phyloP scores from a whole-genome alignment of 2,797 vertebrate species.

The Dryobates pubescens region DNA sequence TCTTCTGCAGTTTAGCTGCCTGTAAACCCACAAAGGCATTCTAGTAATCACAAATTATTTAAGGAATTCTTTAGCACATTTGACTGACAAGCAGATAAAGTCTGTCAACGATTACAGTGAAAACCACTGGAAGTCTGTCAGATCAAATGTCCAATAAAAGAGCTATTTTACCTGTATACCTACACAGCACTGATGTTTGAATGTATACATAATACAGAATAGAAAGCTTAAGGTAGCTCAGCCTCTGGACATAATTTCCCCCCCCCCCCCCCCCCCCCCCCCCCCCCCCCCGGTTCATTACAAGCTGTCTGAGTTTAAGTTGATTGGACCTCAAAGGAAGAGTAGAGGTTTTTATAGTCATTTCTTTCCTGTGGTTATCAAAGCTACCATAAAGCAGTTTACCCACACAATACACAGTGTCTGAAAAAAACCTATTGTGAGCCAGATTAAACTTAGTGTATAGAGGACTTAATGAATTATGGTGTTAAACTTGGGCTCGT shows the following conservation, averaged over 20 bases:
- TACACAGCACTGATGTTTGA: slow-evolving; percentile 27
- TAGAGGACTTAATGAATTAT: slow-evolving; percentile 58
- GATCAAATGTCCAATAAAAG: slow-evolving; percentile 15
- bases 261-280: too few relatives aligned
- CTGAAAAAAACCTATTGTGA: not conserved
- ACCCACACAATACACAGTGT: slow-evolving; percentile 9
- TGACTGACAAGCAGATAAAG: slow-evolving; percentile 50
- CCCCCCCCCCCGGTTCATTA: slow-evolving; percentile 31
- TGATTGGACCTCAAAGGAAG: slow-evolving; percentile 55
- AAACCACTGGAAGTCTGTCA: slow-evolving; percentile 43
- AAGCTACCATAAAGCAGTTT: slow-evolving; percentile 59
- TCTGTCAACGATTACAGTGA: slow-evolving; percentile 44
- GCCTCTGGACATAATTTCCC: slow-evolving; percentile 25
- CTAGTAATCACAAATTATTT: slow-evolving; percentile 39
- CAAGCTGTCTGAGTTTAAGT: slow-evolving; percentile 43
- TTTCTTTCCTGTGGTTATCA: slow-evolving; percentile 47
- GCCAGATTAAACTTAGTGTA: slow-evolving; percentile 46
- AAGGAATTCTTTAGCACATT: slow-evolving; percentile 56
- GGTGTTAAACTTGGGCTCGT: slow-evolving; percentile 42
- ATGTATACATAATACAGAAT: not conserved
- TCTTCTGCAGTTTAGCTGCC: not conserved
- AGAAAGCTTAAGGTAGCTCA: slow-evolving; percentile 42
- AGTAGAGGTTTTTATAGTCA: slow-evolving; percentile 45
- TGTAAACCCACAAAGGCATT: slow-evolving; percentile 42
- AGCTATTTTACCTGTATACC: slow-evolving; percentile 32